These are phyloP conservation scores for Herminia tarsipennalis DNA, from an alignment of 2,888 invertebrate species.

Conservation along the genomic window DNA sequence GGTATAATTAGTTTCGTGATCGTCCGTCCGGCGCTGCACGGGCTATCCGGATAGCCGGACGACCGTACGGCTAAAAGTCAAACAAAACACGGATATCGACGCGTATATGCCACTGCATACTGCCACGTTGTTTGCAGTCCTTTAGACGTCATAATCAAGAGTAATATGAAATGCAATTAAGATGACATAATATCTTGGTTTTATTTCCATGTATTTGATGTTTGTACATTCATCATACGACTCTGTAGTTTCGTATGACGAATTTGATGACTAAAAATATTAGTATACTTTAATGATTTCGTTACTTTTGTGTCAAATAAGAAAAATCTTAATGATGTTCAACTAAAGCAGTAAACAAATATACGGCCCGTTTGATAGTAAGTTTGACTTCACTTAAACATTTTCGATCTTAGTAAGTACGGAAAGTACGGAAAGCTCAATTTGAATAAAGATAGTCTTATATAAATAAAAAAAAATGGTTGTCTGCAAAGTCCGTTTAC, in stretches of 20 bases:
- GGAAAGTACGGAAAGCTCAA: no score
- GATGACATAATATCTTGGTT: not conserved
- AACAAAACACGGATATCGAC: slow-evolving; percentile 67
- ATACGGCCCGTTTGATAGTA: no score
- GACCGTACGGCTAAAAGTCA: slow-evolving; percentile 65
- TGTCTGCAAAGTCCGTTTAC: no score
- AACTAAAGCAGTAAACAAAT: not conserved
- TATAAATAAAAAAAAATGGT: no score
- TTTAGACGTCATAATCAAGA: slow-evolving; percentile 26
- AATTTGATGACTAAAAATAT: no score
- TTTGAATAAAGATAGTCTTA: no score
- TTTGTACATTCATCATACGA: no score
- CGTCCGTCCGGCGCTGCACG: slow-evolving; percentile 45
- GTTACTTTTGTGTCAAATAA: not conserved
- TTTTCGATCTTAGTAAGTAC: no score
- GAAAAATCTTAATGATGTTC: not conserved
- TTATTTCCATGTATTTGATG: not conserved
- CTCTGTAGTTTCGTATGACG: no score
- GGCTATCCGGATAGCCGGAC: slow-evolving; percentile 21
- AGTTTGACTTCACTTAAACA: no score
- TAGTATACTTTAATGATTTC: not conserved
- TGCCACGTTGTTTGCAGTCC: slow-evolving; percentile 8
- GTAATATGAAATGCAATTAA: slow-evolving; percentile 14
- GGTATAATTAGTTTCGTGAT: slow-evolving; percentile 78
- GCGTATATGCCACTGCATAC: slow-evolving; percentile 44